Evolutionary conservation across 2,797 vertebrate genomes (phyloP), one percentile per base, ranked within the genome.

Genomic region (Danionella dracula): DNA sequence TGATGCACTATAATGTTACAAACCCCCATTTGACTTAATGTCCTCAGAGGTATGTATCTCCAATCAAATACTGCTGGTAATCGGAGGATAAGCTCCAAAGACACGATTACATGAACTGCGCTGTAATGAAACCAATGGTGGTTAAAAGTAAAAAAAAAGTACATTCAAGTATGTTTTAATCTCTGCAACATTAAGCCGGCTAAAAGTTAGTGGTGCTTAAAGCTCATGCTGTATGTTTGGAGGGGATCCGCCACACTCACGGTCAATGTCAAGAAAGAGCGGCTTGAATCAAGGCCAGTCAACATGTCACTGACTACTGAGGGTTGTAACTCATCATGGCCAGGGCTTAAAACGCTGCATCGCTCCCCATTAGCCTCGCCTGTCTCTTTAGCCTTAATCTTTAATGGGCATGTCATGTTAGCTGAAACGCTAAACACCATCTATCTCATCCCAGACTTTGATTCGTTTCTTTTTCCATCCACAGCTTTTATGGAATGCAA

Each of bases 301-400:
- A 53, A 46, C 41, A 32, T 68, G 53, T 66, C 74, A 56, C 64
- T 44, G 20, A 15, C 41, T 46, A 54, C 34, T 65, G 38, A 59
- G 37, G 46, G 60, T 46, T 60, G 73, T 55, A 60, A 70, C 48
- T 62, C 65, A 60, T 73, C 57, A 66, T 7, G 32, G 50, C 38
- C 23, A 4, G 15, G 23, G 66, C 51, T 69, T 60, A 75, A 54
- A 66, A 57, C 32, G 40, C 27, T 42, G 49, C n/a, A 55, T 73
- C 66, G 9, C 51, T 59, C 64, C 55, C 58, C 46, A 76, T 79
- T 77, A 72, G 68, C 73, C 55, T 63, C 38, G 16, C 44, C 58
- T 64, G 49, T 68, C 57, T 74, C 55, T 72, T 67, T 61, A 64
- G 60, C 50, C 72, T 66, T 74, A 69, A 73, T 75, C 70, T 76